These are phyloP conservation scores for Meganola albula DNA, from an alignment of 2,888 invertebrate species.

Conservation along the genomic window DNA sequence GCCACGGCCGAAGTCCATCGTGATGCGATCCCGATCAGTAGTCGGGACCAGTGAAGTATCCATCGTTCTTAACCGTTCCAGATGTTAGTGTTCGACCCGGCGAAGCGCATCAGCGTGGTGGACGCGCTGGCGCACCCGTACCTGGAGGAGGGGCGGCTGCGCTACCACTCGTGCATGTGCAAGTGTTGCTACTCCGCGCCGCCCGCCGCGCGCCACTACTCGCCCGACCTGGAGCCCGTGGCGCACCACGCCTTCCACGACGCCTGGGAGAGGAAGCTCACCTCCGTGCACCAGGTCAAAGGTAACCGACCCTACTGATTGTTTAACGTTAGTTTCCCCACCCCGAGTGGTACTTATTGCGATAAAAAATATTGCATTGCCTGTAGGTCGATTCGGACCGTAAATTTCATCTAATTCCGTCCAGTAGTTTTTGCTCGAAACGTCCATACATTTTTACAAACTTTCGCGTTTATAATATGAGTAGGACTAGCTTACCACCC, in stretches of 20 bases:
- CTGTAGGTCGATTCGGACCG: too few relatives aligned
- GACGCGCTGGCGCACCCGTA: slow-evolving; percentile 98
- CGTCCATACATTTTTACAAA: too few relatives aligned
- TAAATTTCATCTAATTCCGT: too few relatives aligned
- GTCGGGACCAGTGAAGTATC: background rate
- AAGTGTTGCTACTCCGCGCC: slow-evolving; percentile 90
- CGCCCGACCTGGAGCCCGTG: slow-evolving; percentile 93
- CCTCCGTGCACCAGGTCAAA: slow-evolving; percentile 95
- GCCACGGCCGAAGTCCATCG: too few relatives aligned
- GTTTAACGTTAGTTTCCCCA: background rate
- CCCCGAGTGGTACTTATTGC: too few relatives aligned
- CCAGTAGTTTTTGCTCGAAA: too few relatives aligned
- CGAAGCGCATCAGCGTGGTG: slow-evolving; percentile 95
- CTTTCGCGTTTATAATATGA: too few relatives aligned
- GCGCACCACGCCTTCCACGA: slow-evolving; percentile 96
- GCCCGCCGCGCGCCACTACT: slow-evolving; percentile 85
- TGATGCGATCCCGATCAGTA: too few relatives aligned
- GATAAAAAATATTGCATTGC: too few relatives aligned
- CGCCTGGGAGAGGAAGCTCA: slow-evolving; percentile 96
- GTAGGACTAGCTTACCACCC: too few relatives aligned
- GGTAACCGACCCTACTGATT: slow-evolving; percentile 70
- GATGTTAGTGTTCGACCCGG: slow-evolving; percentile 99
- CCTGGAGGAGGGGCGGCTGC: slow-evolving; percentile 96
- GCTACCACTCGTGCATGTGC: slow-evolving; percentile 99
- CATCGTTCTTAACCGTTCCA: slow-evolving; percentile 70